A percentile compares a stretch with the other conserved stretches of the same genome.
Evolutionary conservation across 2,888 invertebrate genomes (phyloP).

Genomic region (Metallyticus violacea): DNA sequence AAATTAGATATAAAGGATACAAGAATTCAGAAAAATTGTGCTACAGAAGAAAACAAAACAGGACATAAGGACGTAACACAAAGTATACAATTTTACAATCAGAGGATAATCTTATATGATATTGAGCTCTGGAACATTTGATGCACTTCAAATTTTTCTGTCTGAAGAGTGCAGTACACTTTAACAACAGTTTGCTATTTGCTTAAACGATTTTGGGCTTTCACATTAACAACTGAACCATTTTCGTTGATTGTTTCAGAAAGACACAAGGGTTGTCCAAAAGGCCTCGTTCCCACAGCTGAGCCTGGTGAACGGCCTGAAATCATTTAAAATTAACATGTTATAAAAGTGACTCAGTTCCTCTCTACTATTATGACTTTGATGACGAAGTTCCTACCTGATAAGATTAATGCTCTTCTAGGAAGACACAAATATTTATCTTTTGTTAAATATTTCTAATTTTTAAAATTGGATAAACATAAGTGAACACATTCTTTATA

Average conservation of each 20-base stretch:
- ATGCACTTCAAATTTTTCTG: neutral
- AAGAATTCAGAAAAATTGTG: neutral
- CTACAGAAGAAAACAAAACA: neutral
- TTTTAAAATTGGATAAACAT: neutral
- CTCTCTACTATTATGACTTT: neutral
- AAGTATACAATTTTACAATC: neutral
- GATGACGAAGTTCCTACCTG: neutral
- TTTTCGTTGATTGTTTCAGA: slow-evolving; percentile 40
- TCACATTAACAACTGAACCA: slow-evolving; percentile 32
- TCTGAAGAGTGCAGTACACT: neutral
- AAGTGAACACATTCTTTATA: neutral
- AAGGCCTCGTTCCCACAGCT: slow-evolving; percentile 63
- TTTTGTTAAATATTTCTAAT: neutral
- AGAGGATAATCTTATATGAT: neutral
- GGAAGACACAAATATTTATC: neutral
- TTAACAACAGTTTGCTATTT: slow-evolving; percentile 5
- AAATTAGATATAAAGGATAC: neutral
- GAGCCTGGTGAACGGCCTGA: slow-evolving; percentile 42
- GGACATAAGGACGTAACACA: neutral
- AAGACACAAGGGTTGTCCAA: slow-evolving; percentile 76
- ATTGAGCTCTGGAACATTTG: neutral
- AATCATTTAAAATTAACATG: slow-evolving; percentile 8
- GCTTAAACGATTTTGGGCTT: slow-evolving; percentile 27
- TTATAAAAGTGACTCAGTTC: neutral
- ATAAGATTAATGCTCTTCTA: neutral